phyloP scores from a whole-genome alignment of 2,113 vertebrate species.

The Psettodes erumei region DNA sequence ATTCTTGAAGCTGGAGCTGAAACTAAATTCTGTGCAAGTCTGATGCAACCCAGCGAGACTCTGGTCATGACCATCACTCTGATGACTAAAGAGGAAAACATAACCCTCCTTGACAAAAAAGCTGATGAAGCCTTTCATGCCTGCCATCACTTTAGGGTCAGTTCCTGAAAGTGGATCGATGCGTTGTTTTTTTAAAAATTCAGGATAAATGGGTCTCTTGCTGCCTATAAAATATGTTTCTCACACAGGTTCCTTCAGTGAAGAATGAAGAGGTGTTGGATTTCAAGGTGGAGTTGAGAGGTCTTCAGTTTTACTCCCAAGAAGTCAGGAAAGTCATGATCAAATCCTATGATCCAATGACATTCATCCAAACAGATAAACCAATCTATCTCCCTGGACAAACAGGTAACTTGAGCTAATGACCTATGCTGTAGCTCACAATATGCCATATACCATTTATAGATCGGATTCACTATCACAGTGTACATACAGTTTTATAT shows the following conservation, averaged over 20 bases:
- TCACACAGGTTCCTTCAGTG: slow-evolving; percentile 64
- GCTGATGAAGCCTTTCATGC: slow-evolving; percentile 51
- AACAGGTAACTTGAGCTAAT: slow-evolving; percentile 62
- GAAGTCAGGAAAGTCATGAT: slow-evolving; percentile 72
- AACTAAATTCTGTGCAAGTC: slow-evolving; percentile 67
- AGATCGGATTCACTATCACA: not conserved
- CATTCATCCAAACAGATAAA: slow-evolving; percentile 80
- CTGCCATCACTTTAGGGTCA: slow-evolving; percentile 70
- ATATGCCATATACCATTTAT: not conserved
- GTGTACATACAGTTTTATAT: not conserved
- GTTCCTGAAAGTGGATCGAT: not conserved
- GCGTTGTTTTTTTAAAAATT: not conserved
- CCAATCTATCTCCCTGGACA: slow-evolving; percentile 81
- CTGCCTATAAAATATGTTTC: not conserved
- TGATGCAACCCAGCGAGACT: slow-evolving; percentile 73
- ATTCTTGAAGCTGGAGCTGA: slow-evolving; percentile 71
- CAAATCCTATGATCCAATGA: slow-evolving; percentile 34
- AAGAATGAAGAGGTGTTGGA: slow-evolving; percentile 21
- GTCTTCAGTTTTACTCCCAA: slow-evolving; percentile 60
- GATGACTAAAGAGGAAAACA: slow-evolving; percentile 11
- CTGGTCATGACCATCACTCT: slow-evolving; percentile 69
- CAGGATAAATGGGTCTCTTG: not conserved
- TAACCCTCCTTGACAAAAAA: slow-evolving; percentile 30
- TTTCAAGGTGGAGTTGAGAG: slow-evolving; percentile 69
- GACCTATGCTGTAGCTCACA: not conserved